A percentile compares a stretch with the other conserved stretches of the same genome.
Conservation (phyloP, 37 sponge, comb jelly and placozoan species). For the Oscarella lobularis region DNA sequence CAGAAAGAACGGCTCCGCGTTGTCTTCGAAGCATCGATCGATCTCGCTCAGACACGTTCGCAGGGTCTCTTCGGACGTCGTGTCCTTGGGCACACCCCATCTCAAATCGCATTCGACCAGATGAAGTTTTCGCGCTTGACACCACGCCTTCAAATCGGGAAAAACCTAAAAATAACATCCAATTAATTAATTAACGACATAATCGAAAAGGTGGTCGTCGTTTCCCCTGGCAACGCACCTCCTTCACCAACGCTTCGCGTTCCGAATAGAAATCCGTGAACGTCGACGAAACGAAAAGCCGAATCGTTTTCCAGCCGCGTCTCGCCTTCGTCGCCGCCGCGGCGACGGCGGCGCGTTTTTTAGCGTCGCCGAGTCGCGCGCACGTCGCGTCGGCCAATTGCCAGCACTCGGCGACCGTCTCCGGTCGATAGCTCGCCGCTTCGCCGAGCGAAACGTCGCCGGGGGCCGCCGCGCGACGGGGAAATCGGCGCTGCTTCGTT, state of each 20-base stretch:
- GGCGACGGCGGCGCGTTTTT: neutral
- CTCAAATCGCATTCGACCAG: neutral
- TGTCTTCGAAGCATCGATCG: neutral
- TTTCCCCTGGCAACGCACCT: neutral
- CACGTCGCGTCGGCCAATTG: neutral
- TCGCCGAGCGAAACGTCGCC: neutral
- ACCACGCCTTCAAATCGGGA: neutral
- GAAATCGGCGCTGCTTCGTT: too few relatives aligned
- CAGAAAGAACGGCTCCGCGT: constrained; percentile 1
- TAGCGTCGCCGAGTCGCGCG: neutral
- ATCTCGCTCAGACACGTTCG: neutral
- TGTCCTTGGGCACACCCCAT: neutral
- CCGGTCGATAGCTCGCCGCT: neutral
- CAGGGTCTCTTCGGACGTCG: neutral
- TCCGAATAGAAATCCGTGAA: constrained; percentile 1
- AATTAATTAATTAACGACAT: neutral
- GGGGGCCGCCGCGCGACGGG: too few relatives aligned
- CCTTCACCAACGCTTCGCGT: neutral
- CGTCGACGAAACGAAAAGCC: neutral
- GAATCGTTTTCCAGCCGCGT: neutral
- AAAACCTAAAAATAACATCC: neutral
- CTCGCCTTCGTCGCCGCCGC: too few relatives aligned
- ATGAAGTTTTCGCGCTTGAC: neutral
- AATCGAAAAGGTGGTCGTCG: too few relatives aligned
- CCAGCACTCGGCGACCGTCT: neutral